A percentile compares a stretch with the other conserved stretches of the same genome.
Conservation (phyloP, 1,140 invertebrate genomes). For the Dreissena rostriformis region DNA sequence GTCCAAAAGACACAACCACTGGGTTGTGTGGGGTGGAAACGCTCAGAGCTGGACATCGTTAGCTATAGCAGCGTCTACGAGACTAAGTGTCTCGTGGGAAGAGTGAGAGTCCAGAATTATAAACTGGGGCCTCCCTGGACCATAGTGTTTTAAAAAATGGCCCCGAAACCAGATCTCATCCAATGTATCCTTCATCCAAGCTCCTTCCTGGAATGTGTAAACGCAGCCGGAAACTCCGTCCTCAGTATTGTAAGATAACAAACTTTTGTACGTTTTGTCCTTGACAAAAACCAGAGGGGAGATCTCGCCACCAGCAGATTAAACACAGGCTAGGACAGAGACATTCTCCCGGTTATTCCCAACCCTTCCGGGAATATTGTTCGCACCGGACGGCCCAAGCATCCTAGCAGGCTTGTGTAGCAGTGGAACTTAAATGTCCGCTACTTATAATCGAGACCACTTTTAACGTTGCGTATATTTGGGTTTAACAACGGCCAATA, state of each 20-base stretch:
- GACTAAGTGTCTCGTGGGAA: slow-evolving; percentile 52
- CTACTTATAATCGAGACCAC: too few species aligned
- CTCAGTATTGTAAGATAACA: slow-evolving; percentile 38
- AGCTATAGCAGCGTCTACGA: slow-evolving; percentile 50
- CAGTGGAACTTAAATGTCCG: too few species aligned
- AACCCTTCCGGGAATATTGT: slow-evolving; percentile 23
- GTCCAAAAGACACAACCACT: slow-evolving; percentile 37
- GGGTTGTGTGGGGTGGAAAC: slow-evolving; percentile 46
- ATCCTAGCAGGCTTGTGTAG: too few species aligned
- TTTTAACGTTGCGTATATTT: too few species aligned
- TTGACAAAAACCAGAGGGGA: slow-evolving; percentile 56
- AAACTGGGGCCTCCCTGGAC: slow-evolving; percentile 53
- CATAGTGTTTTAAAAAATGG: slow-evolving; percentile 56
- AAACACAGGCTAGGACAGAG: slow-evolving; percentile 47
- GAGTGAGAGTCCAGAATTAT: slow-evolving; percentile 57
- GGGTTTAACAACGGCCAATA: too few species aligned
- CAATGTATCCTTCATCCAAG: slow-evolving; percentile 48
- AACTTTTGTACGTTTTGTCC: slow-evolving; percentile 50
- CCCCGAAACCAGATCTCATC: slow-evolving; percentile 52
- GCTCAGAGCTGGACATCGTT: too few species aligned
- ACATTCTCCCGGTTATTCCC: slow-evolving; percentile 50
- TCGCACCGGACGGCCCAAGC: slow-evolving; percentile 9
- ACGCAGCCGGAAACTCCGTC: slow-evolving; percentile 39
- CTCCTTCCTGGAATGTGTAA: slow-evolving; percentile 59
- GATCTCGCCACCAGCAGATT: slow-evolving; percentile 53